Conservation (phyloP, 2,888 invertebrate genomes). For the Scaeva pyrastri region DNA sequence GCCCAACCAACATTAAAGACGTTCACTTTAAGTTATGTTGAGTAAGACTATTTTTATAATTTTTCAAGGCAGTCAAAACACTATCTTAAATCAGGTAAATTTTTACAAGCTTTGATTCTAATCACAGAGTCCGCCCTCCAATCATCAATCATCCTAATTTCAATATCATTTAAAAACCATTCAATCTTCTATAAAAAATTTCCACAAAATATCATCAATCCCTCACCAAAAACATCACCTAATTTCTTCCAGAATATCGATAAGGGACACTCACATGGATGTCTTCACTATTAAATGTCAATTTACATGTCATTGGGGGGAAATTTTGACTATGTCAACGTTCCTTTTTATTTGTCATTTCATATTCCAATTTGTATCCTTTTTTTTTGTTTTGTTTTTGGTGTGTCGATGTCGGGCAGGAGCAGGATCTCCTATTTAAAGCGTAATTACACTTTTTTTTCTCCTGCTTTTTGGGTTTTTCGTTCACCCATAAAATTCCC, state of each 20-base stretch:
- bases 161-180: neutral
- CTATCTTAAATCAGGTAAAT: too few species aligned
- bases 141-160: neutral
- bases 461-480: conserved; percentile 15
- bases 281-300: conserved; percentile 80
- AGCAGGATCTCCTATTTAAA: conserved; percentile 79
- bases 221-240: neutral
- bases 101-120: too few species aligned
- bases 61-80: too few species aligned
- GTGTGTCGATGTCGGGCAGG: too few species aligned
- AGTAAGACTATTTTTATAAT: too few species aligned
- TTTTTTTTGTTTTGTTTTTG: conserved; percentile 68
- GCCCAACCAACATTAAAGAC: too few species aligned
- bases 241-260: neutral
- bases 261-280: neutral
- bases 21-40: too few species aligned
- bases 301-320: conserved; percentile 82
- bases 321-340: conserved; percentile 63
- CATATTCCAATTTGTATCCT: conserved; percentile 56
- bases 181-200: neutral
- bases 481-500: conserved; percentile 16
- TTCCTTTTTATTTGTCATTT: conserved; percentile 34
- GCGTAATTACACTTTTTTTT: conserved; percentile 80
- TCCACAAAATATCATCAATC: neutral
- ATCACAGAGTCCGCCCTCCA: neutral